These are phyloP conservation scores for Cephus nigrinus DNA, from an alignment of 2,888 invertebrate genomes.

Conservation along the genomic window DNA sequence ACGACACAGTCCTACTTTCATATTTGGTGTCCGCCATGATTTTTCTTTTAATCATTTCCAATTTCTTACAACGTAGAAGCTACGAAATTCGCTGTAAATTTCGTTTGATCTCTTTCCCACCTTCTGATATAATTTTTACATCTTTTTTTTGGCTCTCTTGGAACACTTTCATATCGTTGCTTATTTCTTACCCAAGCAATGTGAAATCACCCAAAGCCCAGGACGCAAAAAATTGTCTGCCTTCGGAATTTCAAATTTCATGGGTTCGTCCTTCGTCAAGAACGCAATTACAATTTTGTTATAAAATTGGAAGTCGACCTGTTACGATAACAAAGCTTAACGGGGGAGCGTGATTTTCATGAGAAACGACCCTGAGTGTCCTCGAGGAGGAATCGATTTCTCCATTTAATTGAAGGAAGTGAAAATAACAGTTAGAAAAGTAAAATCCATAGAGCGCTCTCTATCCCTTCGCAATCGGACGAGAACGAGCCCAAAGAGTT, in stretches of 20 bases:
- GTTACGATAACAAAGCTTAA: background rate
- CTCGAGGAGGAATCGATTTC: background rate
- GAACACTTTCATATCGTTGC: background rate
- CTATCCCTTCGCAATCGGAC: background rate
- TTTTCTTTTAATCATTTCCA: background rate
- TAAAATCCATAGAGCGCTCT: background rate
- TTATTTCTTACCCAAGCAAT: background rate
- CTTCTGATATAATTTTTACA: background rate
- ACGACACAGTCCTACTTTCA: background rate
- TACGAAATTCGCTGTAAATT: background rate
- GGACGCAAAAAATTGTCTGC: background rate
- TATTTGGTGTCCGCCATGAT: background rate
- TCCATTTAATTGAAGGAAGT: slow-evolving; percentile 3
- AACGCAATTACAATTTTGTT: background rate
- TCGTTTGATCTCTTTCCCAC: background rate
- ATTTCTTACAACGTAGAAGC: background rate
- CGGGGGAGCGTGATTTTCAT: background rate
- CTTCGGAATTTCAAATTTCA: background rate
- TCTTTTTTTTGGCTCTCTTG: background rate
- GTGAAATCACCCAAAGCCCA: background rate
- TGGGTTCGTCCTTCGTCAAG: background rate
- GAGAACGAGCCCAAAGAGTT: background rate
- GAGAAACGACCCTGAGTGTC: background rate
- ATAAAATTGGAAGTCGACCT: background rate
- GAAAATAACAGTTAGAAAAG: background rate